A percentile compares a stretch with the other conserved stretches of the same genome.
phyloP scores from a whole-genome alignment of 2,888 invertebrate species.

The Drymonia ruficornis region DNA sequence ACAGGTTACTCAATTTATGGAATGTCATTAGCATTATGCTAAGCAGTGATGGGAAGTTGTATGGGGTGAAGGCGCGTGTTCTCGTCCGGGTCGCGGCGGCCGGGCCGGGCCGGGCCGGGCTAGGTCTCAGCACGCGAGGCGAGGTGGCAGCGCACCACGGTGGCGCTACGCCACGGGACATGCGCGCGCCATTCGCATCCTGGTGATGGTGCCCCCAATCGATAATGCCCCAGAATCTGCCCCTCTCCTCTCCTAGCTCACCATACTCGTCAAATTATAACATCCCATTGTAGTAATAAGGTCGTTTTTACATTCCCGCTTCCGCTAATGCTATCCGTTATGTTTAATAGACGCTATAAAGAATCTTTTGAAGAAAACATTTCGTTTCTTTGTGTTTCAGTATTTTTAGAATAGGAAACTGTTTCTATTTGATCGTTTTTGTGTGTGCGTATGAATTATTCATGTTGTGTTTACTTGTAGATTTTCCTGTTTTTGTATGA shows the following conservation, averaged over 20 bases:
- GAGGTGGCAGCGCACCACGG: slow-evolving; percentile 32
- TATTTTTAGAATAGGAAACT: slow-evolving; percentile 44
- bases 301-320: slow-evolving; percentile 71
- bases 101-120: slow-evolving; percentile 21
- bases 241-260: slow-evolving; percentile 67
- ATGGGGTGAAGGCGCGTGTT: slow-evolving; percentile 4
- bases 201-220: slow-evolving; percentile 77
- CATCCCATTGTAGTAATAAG: slow-evolving; percentile 77
- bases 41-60: slow-evolving; percentile 22
- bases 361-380: slow-evolving; percentile 58
- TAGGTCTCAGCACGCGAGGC: slow-evolving; percentile 29
- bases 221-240: slow-evolving; percentile 75
- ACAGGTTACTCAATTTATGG: slow-evolving; percentile 31
- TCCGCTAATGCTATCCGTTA: slow-evolving; percentile 64
- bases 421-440: slow-evolving; percentile 32
- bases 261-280: slow-evolving; percentile 75
- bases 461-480: slow-evolving; percentile 30
- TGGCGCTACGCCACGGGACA: slow-evolving; percentile 45
- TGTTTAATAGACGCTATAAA: slow-evolving; percentile 73
- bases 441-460: slow-evolving; percentile 34
- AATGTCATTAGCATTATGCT: slow-evolving; percentile 33
- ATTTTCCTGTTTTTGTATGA: slow-evolving; percentile 26
- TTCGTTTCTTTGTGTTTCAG: slow-evolving; percentile 60
- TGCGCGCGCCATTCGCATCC: slow-evolving; percentile 67
- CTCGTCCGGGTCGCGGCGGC: slow-evolving; percentile 15